Evolutionary conservation across 2,797 vertebrate genomes (phyloP).

Genomic region (Apogon talboti): DNA sequence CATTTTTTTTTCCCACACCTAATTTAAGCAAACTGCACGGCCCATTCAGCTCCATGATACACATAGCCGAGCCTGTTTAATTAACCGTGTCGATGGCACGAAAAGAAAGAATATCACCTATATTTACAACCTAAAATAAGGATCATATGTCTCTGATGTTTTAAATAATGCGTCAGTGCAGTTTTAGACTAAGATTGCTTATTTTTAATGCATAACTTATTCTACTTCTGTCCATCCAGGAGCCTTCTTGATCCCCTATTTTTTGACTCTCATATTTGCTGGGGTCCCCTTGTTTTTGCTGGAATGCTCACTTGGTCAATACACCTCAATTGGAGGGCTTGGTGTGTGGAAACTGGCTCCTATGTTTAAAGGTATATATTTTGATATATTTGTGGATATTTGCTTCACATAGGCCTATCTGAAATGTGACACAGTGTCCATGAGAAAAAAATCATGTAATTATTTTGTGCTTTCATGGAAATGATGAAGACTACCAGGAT

Average conservation of each 20-base stretch:
- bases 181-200: conserved; percentile 1
- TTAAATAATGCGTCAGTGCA: conserved; percentile 24
- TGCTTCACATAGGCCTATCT: conserved; percentile 4
- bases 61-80: conserved; percentile 34
- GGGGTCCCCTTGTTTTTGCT: conserved; percentile 96
- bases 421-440: neutral
- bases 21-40: conserved; percentile 40
- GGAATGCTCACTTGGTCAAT: conserved; percentile 95
- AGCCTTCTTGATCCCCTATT: conserved; percentile 98
- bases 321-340: conserved; percentile 96
- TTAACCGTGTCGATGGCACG: conserved; percentile 36
- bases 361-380: conserved; percentile 95
- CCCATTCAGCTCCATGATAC: conserved; percentile 33
- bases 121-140: conserved; percentile 36
- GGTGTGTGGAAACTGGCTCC: conserved; percentile 98
- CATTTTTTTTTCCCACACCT: conserved; percentile 46
- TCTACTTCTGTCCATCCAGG: conserved; percentile 81
- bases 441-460: neutral
- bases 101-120: conserved; percentile 26
- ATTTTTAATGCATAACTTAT: conserved; percentile 38
- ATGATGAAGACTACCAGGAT: conserved; percentile 14
- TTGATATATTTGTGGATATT: neutral
- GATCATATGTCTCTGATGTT: conserved; percentile 24
- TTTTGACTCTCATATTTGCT: conserved; percentile 98
- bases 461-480: conserved; percentile 12